Evolutionary conservation across 2,797 vertebrate species (phyloP).

Genomic region (Schizothorax lantsangensis): DNA sequence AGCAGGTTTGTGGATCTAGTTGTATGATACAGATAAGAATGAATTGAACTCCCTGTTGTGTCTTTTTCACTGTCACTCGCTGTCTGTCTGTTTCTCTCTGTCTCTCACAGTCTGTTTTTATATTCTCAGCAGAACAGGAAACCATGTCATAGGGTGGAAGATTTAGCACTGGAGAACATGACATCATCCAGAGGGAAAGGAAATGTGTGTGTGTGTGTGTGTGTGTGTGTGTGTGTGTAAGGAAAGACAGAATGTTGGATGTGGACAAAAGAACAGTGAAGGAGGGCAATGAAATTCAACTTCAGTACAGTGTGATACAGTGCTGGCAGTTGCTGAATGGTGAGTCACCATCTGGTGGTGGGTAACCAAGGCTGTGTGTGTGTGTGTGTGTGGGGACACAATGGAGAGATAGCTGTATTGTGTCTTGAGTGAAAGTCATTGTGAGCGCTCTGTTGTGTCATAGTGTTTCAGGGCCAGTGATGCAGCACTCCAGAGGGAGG

Average conservation of each 20-base stretch:
- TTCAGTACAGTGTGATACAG: slow-evolving; percentile 42
- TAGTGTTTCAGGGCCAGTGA: slow-evolving; percentile 34
- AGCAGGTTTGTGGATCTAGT: neutral
- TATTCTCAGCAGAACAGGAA: slow-evolving; percentile 55
- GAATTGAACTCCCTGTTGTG: slow-evolving; percentile 14
- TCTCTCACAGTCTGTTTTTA: slow-evolving; percentile 43
- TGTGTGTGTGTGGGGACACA: slow-evolving; percentile 28
- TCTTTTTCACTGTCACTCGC: slow-evolving; percentile 8
- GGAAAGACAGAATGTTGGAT: slow-evolving; percentile 5
- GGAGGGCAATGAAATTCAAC: slow-evolving; percentile 33
- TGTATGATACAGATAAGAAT: slow-evolving; percentile 11
- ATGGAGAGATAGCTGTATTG: slow-evolving; percentile 26
- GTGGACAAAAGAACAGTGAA: slow-evolving; percentile 24
- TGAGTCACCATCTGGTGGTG: slow-evolving; percentile 46
- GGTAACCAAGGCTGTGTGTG: slow-evolving; percentile 11
- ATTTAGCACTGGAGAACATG: slow-evolving; percentile 53
- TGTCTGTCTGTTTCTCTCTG: slow-evolving; percentile 28
- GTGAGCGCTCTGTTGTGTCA: slow-evolving; percentile 31
- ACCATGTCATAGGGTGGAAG: slow-evolving; percentile 53
- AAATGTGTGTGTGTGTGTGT: slow-evolving; percentile 42
- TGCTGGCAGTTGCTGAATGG: slow-evolving; percentile 41
- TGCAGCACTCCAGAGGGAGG: slow-evolving; percentile 18
- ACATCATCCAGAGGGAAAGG: slow-evolving; percentile 61
- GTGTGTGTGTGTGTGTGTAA: slow-evolving; percentile 34
- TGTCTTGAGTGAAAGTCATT: slow-evolving; percentile 47